phyloP scores from a whole-genome alignment of 2,888 invertebrate species.

The Lochmaea crataegi region DNA sequence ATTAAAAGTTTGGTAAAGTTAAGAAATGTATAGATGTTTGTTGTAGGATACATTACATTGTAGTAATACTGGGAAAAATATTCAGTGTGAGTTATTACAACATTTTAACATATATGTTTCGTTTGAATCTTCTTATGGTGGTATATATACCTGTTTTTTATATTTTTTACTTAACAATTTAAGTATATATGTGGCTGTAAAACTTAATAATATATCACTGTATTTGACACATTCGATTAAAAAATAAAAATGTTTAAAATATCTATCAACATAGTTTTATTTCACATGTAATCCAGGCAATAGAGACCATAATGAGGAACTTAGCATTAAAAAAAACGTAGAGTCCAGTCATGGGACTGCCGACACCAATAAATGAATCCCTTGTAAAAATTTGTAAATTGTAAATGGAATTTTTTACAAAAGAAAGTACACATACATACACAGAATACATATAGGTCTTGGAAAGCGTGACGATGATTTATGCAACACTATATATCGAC shows the following conservation, averaged over 20 bases:
- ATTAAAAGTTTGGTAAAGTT: slow-evolving; percentile 41
- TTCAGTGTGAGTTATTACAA: slow-evolving; percentile 51
- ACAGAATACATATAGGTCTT: too few relatives aligned
- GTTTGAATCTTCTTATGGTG: slow-evolving; percentile 41
- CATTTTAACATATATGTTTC: slow-evolving; percentile 36
- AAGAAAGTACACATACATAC: too few relatives aligned
- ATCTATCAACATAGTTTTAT: not conserved
- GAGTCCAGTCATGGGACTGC: too few relatives aligned
- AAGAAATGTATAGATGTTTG: slow-evolving; percentile 60
- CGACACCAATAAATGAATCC: too few relatives aligned
- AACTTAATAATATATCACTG: slow-evolving; percentile 53
- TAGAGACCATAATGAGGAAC: not conserved
- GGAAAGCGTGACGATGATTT: too few relatives aligned
- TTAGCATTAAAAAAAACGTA: too few relatives aligned
- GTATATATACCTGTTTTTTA: slow-evolving; percentile 42
- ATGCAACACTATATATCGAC: too few relatives aligned
- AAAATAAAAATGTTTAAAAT: slow-evolving; percentile 45
- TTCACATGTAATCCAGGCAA: not conserved
- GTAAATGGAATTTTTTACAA: too few relatives aligned
- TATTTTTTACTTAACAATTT: slow-evolving; percentile 57
- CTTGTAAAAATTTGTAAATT: too few relatives aligned
- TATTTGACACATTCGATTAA: slow-evolving; percentile 57
- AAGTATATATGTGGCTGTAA: slow-evolving; percentile 56
- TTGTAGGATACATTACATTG: slow-evolving; percentile 57
- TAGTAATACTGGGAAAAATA: slow-evolving; percentile 53